These are phyloP conservation scores for Ochotona princeps DNA, from an alignment of 2,113 vertebrate species.

Conservation along the genomic window DNA sequence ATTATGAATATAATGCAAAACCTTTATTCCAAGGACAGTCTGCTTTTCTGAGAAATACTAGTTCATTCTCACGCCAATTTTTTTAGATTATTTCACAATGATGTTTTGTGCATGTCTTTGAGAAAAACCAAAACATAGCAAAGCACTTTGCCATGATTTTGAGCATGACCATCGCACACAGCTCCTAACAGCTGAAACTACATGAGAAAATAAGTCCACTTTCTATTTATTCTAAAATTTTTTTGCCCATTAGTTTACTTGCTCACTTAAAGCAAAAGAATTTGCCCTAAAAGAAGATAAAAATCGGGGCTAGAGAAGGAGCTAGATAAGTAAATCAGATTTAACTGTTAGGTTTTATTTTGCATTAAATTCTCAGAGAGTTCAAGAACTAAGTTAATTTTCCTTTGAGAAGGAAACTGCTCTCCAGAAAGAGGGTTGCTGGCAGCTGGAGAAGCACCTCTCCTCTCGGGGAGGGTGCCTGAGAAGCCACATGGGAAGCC, in stretches of 20 bases:
- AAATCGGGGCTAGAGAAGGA: conserved; percentile 2
- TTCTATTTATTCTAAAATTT: conserved; percentile 25
- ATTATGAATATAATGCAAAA: conserved; percentile 43
- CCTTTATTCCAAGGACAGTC: not conserved
- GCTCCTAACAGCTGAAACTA: not conserved
- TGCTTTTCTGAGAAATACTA: not conserved
- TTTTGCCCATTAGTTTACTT: not conserved
- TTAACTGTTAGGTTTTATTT: conserved; percentile 20
- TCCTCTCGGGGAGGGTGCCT: not conserved
- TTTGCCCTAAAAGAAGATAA: conserved; percentile 11
- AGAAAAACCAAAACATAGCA: conserved; percentile 36
- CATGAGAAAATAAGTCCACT: conserved; percentile 23
- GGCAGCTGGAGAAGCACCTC: not conserved
- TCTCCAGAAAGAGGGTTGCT: not conserved
- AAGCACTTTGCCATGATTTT: conserved; percentile 20
- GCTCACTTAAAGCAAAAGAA: not conserved
- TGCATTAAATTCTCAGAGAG: not conserved
- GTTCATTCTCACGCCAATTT: not conserved
- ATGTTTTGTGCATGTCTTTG: not conserved
- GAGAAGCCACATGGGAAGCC: conserved; percentile 12
- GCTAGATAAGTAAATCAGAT: not conserved
- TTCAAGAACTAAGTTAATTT: conserved; percentile 9
- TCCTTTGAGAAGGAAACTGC: not conserved
- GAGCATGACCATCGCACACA: not conserved
- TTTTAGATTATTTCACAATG: not conserved